Conservation (phyloP, 2,797 vertebrate genomes). For the Aulostomus chinensis region DNA sequence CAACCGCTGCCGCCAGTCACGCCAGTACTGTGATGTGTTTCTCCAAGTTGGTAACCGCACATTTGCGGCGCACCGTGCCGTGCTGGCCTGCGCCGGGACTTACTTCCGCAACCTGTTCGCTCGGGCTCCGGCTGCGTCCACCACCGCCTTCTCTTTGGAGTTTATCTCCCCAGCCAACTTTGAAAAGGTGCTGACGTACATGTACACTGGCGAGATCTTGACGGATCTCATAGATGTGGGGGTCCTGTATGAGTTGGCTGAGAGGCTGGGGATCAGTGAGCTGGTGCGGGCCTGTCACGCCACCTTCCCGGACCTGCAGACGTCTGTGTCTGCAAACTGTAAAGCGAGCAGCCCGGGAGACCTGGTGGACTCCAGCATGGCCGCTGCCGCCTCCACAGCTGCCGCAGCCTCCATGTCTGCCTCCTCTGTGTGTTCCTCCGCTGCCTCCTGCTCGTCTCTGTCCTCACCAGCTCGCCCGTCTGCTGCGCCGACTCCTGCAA, state of each 20-base stretch:
- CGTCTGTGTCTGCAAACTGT: constrained; percentile 73
- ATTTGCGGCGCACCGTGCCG: constrained; percentile 91
- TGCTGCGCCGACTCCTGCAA: constrained; percentile 49
- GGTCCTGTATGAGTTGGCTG: constrained; percentile 93
- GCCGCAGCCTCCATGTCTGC: constrained; percentile 23
- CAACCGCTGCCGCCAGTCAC: constrained; percentile 90
- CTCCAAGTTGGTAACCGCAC: constrained; percentile 91
- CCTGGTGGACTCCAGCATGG: constrained; percentile 47
- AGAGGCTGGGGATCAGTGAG: constrained; percentile 88
- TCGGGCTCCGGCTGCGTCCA: constrained; percentile 60
- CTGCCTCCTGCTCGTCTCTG: constrained; percentile 77
- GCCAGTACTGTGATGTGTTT: constrained; percentile 92
- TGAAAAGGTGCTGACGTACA: constrained; percentile 94
- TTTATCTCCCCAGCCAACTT: constrained; percentile 94
- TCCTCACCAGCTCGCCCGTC: constrained; percentile 78
- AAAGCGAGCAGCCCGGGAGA: constrained; percentile 38
- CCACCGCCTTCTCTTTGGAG: constrained; percentile 87
- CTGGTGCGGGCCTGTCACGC: constrained; percentile 91
- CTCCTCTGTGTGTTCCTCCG: constrained; percentile 70
- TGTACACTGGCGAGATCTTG: constrained; percentile 94
- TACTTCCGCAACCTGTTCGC: constrained; percentile 93
- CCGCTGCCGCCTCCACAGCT: constrained; percentile 7
- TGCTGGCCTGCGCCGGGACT: constrained; percentile 88
- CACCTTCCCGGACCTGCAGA: constrained; percentile 93
- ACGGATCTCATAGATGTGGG: constrained; percentile 95